Percentiles rank a stretch among this genome's conserved stretches.
Evolutionary conservation across 1,140 invertebrate genomes (phyloP).

Genomic region (Panulirus ornatus): DNA sequence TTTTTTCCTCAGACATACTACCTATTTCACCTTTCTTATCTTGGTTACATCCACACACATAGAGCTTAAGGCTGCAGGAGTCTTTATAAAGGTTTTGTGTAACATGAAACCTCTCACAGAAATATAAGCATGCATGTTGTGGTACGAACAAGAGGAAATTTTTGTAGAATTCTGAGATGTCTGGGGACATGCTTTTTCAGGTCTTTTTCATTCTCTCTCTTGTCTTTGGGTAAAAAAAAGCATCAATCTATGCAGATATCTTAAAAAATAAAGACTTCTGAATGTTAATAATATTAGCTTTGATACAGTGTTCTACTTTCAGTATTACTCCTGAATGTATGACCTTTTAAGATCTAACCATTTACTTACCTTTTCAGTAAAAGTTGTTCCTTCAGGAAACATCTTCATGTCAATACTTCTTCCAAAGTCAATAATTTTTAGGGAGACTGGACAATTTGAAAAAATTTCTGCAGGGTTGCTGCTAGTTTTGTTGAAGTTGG

Average conservation of each 20-base stretch:
- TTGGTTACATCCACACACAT: too few relatives aligned
- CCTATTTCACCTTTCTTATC: too few relatives aligned
- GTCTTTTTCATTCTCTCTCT: too few relatives aligned
- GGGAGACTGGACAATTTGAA: constrained; percentile 63
- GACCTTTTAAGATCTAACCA: neutral
- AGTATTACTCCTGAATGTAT: neutral
- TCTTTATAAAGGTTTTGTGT: too few relatives aligned
- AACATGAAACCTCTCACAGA: too few relatives aligned
- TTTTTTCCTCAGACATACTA: too few relatives aligned
- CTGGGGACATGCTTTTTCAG: too few relatives aligned
- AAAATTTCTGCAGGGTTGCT: constrained; percentile 64
- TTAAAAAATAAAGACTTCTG: neutral
- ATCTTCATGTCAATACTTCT: constrained; percentile 92
- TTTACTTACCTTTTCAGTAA: constrained; percentile 82
- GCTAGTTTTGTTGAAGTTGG: constrained; percentile 38
- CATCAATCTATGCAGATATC: neutral
- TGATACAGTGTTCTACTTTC: neutral
- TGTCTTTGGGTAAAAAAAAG: too few relatives aligned
- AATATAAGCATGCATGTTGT: too few relatives aligned
- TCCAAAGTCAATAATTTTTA: constrained; percentile 92
- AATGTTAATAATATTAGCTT: neutral
- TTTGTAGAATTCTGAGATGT: too few relatives aligned
- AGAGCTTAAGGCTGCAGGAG: too few relatives aligned
- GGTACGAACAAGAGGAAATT: too few relatives aligned
- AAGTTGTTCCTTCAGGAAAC: constrained; percentile 88